Evolutionary conservation across 2,888 invertebrate genomes (phyloP), one percentile per base, ranked within the genome.

Genomic region (Clanis bilineata): DNA sequence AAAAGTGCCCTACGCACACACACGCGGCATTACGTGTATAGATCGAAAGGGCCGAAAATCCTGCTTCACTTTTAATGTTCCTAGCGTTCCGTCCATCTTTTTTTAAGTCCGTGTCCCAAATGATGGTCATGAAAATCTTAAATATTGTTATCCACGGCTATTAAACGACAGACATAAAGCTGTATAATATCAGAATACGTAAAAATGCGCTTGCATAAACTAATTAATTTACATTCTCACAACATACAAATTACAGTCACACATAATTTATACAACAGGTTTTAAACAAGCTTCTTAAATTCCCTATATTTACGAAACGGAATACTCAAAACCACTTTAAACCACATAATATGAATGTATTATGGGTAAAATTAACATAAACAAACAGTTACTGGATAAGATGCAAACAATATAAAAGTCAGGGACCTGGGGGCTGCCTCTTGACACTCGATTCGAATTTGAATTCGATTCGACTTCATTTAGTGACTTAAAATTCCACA

Each of bases 361-460:
- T 36, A 36, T 36, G 9, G 4, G 32, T 51, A 9, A 9, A n/a
- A 28, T 28, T 28, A 18, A 28, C 28, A 51, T 32, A 32, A 25
- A 32, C 15, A 47, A 28, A 25, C 23, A 23, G 22, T n/a, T 45
- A 45, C 25, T 45, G 6, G 15, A 45, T 45, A 45, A 47, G 47
- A 28, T 28, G 25, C n/a, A 7, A 7, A 47, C n/a, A 47, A 47
- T 15, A 57, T 56, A 43, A 23, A 41, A 56, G 15, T 57, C 57
- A 57, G 32, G 57, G 18, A 23, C 21, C 41, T 9, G n/a, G n/a
- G n/a, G n/a, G n/a, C n/a, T n/a, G n/a, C n/a, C n/a, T n/a, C n/a
- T n/a, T n/a, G n/a, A n/a, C n/a, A n/a, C n/a, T n/a, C n/a, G n/a
- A n/a, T n/a, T n/a, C n/a, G n/a, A n/a, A n/a, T n/a, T n/a, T n/a